Evolutionary conservation across 2,888 invertebrate genomes (phyloP), one percentile per base, ranked within the genome.

Genomic region (Pandemis heparana): DNA sequence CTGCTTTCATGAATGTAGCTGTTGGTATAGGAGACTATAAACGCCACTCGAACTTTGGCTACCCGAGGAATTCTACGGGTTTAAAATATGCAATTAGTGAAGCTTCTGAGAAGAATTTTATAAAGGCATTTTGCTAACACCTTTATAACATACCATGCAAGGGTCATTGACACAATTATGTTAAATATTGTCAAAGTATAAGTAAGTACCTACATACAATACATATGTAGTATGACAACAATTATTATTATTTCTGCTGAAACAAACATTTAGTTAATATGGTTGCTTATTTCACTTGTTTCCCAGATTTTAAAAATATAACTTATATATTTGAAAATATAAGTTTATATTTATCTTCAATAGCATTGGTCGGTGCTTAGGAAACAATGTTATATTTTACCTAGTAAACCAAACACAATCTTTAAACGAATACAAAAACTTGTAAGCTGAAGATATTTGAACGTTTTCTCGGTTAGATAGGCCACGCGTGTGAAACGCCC

Each of bases 401-500:
- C 32, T 8, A 8, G 38, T 48, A 53, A 23, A 51, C 48, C 16
- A 68, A 72, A 38, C 43, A 9, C 46, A 48, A 53, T 68, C 73
- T 51, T 69, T 73, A 68, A 73, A 46, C 23, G 23, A 32, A 14
- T 46, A 56, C 23, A 5, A 23, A 56, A 56, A 18, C 12, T 10
- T 56, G 18, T 43, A 14, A 63, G 63, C 23, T 23, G 46, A 63
- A 53, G 63, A 64, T 59, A 64, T 63, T 68, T 71, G 48, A 71
- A 60, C 60, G 65, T 60, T 16, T n/a, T 32, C 51, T 38, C 18
- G 67, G 48, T 6, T 39, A 48, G 68, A 73, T 46, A 64, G 59
- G 68, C 62, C 48, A 69, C 73, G 73, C 69, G 69, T 73, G 63
- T 59, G 73, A 32, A 73, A 59, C 48, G 59, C 73, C 59, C 2